Percentiles rank a stretch among this genome's conserved stretches.
These are phyloP conservation scores for Dryoscopus gambensis DNA, from an alignment of 2,113 vertebrate genomes.

Conservation along the genomic window DNA sequence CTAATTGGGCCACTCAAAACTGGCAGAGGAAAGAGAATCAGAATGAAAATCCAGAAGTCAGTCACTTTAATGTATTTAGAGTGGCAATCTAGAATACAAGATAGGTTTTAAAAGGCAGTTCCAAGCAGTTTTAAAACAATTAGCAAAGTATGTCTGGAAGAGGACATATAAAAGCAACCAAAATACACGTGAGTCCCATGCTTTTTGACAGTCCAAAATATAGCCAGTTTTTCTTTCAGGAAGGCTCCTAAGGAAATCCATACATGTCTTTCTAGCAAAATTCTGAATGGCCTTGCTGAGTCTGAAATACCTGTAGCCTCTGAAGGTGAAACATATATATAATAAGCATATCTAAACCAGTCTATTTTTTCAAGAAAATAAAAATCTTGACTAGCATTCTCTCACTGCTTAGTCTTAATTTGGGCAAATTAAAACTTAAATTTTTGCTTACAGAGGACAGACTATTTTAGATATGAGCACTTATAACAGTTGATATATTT, in stretches of 20 bases:
- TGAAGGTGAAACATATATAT: background rate
- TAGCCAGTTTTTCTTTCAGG: background rate
- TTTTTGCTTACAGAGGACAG: background rate
- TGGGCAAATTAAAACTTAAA: background rate
- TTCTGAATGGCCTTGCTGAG: background rate
- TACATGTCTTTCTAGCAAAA: background rate
- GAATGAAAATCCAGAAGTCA: background rate
- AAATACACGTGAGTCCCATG: accelerated
- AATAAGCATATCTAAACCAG: background rate
- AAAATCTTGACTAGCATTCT: background rate
- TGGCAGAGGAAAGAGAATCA: background rate
- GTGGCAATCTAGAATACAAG: background rate
- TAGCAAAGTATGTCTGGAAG: background rate
- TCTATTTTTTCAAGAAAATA: background rate
- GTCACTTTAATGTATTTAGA: background rate
- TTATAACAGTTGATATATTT: background rate
- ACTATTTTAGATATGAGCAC: background rate
- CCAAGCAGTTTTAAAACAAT: background rate
- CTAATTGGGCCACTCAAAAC: background rate
- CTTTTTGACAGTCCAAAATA: background rate
- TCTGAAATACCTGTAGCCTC: background rate
- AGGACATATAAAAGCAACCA: background rate
- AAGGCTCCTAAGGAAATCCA: background rate
- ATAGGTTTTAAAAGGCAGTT: background rate
- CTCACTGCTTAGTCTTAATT: background rate